These are phyloP conservation scores for Polyommatus icarus DNA, from an alignment of 2,888 invertebrate genomes.

Conservation along the genomic window DNA sequence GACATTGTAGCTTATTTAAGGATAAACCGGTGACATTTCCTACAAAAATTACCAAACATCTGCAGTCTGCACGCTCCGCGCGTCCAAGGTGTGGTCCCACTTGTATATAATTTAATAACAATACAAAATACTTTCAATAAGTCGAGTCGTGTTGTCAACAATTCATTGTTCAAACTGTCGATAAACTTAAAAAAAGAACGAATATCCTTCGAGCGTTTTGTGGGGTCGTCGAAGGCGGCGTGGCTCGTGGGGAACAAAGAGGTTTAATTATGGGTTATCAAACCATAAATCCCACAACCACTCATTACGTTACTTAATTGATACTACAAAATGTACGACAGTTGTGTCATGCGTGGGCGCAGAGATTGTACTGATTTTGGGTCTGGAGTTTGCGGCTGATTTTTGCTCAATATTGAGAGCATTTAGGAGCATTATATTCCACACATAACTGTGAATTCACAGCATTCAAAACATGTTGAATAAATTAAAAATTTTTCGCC, in stretches of 20 bases:
- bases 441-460: too few species aligned
- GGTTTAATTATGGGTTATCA: slow-evolving; percentile 74
- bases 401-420: background rate
- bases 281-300: slow-evolving; percentile 72
- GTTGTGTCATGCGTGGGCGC: slow-evolving; percentile 19
- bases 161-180: slow-evolving; percentile 22
- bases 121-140: background rate
- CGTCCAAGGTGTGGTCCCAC: background rate
- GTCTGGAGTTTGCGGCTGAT: slow-evolving; percentile 16
- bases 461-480: too few species aligned
- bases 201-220: slow-evolving; percentile 46
- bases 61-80: background rate
- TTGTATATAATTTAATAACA: slow-evolving; percentile 7
- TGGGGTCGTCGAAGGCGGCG: slow-evolving; percentile 51
- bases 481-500: too few species aligned
- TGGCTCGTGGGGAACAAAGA: slow-evolving; percentile 61
- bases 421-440: too few species aligned
- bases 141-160: slow-evolving; percentile 17
- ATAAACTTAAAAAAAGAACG: background rate
- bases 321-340: slow-evolving; percentile 39
- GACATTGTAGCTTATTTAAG: background rate
- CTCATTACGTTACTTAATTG: slow-evolving; percentile 79
- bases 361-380: slow-evolving; percentile 6
- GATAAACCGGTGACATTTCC: background rate
- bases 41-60: background rate